These are phyloP conservation scores for Anoncus sp. DNA, from an alignment of 2,888 invertebrate species.

Conservation along the genomic window DNA sequence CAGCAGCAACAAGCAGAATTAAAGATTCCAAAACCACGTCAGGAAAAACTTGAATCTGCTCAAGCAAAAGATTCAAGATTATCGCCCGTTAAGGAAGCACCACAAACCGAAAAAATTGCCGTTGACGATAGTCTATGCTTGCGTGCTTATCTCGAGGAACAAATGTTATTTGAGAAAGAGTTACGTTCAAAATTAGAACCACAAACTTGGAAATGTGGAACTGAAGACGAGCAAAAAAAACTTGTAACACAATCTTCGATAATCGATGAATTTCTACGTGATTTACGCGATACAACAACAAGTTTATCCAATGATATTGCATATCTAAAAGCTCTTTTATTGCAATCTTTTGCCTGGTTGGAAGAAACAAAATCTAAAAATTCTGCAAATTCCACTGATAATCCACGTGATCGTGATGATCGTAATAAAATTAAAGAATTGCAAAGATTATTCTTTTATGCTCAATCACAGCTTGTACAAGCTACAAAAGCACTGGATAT, in stretches of 20 bases:
- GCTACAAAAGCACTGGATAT: slow-evolving; percentile 90
- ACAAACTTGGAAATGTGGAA: slow-evolving; percentile 84
- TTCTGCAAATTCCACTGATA: slow-evolving; percentile 77
- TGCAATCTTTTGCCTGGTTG: slow-evolving; percentile 85
- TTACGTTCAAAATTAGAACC: slow-evolving; percentile 73
- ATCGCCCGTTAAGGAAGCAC: slow-evolving; percentile 66
- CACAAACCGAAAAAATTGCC: slow-evolving; percentile 68
- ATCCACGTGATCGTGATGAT: slow-evolving; percentile 85
- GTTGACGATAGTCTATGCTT: slow-evolving; percentile 75
- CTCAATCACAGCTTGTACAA: slow-evolving; percentile 90
- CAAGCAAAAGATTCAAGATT: slow-evolving; percentile 56
- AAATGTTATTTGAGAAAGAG: slow-evolving; percentile 78
- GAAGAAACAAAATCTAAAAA: slow-evolving; percentile 85
- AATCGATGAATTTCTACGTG: slow-evolving; percentile 86
- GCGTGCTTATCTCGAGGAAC: slow-evolving; percentile 77
- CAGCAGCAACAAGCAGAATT: slow-evolving; percentile 53
- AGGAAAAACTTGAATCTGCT: slow-evolving; percentile 49
- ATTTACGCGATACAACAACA: slow-evolving; percentile 86
- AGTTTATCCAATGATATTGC: slow-evolving; percentile 87
- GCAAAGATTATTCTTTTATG: slow-evolving; percentile 88
- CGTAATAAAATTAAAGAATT: slow-evolving; percentile 88
- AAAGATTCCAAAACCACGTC: slow-evolving; percentile 56
- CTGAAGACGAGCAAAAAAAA: slow-evolving; percentile 85
- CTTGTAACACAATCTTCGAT: slow-evolving; percentile 84
- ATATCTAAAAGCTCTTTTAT: slow-evolving; percentile 84